Base-by-base conservation (phyloP, 2,797 vertebrate species). In the Pantherophis alleghaniensis region DNA sequence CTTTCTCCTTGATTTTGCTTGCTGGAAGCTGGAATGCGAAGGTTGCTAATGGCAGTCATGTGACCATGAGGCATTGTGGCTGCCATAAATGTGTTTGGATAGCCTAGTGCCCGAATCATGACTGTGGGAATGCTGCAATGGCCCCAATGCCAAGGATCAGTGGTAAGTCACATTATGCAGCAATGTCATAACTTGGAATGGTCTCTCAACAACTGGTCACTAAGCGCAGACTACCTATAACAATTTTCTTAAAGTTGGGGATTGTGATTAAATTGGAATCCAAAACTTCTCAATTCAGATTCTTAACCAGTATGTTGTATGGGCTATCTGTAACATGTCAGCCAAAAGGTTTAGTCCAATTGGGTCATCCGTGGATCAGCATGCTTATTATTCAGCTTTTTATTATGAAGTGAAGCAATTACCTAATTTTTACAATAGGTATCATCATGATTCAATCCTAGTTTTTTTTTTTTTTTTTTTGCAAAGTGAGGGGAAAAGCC, bases 371-470 rank as follows among this genome's bases (percentile, higher is more conserved):
- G 11, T 32, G 56, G 53, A 57, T 79, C 37, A 51, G 7, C 18
- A 47, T 90, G 1, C 63, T 24, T 53, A 20, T 57, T 42, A 61
- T n/a, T 89, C 32, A 91, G 14, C 94, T 79, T 92, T 95, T 90
- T 93, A 63, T 12, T 47, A 53, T 93, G 83, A 14, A 92, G 16
- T 28, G 93, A 91, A 92, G 51, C 1, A 95, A 59, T 11, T 83
- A 57, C 6, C 2, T 37, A 47, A 56, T 93, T 74, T 91, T 90
- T 83, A 87, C 83, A 0, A 79, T 24, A 12, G 0, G 37, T 61
- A 18, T 1, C 95, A 63, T 83, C 91, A 92, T 87, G 92, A 18
- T 1, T 60, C 0, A 95, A 51, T 87, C 88, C 92, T 79, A 93
- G 10, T 0, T 7, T 94, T 20, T 3, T 57, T 2, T 9, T 7